Percentiles rank a stretch among this genome's conserved stretches.
Evolutionary conservation across 2,888 invertebrate species (phyloP).

Genomic region (Drosophila merina): DNA sequence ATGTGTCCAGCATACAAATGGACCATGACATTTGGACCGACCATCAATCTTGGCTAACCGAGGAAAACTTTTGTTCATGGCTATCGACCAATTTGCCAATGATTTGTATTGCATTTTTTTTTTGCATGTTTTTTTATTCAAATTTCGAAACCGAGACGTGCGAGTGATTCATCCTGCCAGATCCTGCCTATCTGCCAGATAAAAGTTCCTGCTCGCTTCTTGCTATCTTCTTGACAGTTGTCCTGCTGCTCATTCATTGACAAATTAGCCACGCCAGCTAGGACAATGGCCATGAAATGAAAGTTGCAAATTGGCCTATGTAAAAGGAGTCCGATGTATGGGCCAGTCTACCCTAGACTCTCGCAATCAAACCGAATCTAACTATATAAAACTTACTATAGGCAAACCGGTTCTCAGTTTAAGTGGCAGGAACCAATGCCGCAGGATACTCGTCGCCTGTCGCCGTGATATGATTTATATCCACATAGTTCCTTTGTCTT

Average conservation of each 20-base stretch:
- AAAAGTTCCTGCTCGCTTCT: slow-evolving; percentile 64
- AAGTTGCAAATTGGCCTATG: slow-evolving; percentile 32
- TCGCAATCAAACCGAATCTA: slow-evolving; percentile 52
- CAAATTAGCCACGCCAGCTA: slow-evolving; percentile 66
- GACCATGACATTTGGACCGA: slow-evolving; percentile 41
- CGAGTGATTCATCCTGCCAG: slow-evolving; percentile 67
- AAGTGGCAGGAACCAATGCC: slow-evolving; percentile 54
- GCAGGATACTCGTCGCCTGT: slow-evolving; percentile 52
- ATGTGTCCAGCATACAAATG: slow-evolving; percentile 62
- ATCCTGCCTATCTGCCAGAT: slow-evolving; percentile 58
- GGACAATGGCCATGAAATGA: slow-evolving; percentile 60
- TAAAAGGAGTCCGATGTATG: slow-evolving; percentile 21
- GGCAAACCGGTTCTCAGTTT: slow-evolving; percentile 54
- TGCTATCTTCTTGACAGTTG: slow-evolving; percentile 73
- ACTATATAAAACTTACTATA: slow-evolving; percentile 47
- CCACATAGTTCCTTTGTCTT: slow-evolving; percentile 53
- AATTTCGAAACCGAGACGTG: slow-evolving; percentile 39
- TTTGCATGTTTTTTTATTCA: slow-evolving; percentile 16
- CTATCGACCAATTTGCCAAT: slow-evolving; percentile 47
- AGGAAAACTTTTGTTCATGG: slow-evolving; percentile 54
- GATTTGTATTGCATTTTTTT: slow-evolving; percentile 67
- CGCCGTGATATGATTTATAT: slow-evolving; percentile 53
- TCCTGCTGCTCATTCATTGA: slow-evolving; percentile 57
- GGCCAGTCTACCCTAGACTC: slow-evolving; percentile 32
- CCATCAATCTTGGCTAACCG: slow-evolving; percentile 66